Evolutionary conservation across 2,797 vertebrate species (phyloP).

Genomic region (Microctenopoma lineatum): DNA sequence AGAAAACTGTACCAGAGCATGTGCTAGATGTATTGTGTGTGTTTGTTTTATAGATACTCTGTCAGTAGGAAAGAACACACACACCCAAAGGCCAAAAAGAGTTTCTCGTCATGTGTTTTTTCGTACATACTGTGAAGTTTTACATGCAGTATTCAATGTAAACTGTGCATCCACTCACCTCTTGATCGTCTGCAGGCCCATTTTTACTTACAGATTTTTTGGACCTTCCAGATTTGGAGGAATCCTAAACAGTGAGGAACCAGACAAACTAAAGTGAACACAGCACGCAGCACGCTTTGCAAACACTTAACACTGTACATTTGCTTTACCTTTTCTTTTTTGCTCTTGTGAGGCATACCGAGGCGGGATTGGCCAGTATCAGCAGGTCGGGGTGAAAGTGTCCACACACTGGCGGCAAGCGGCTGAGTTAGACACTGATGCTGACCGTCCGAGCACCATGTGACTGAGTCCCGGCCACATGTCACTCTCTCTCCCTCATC

Average conservation of each 20-base stretch:
- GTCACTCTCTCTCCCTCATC: conserved; percentile 35
- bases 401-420: conserved; percentile 40
- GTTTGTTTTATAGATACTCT: not conserved
- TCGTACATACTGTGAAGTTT: not conserved
- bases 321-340: conserved; percentile 78
- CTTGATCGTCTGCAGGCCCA: conserved; percentile 67
- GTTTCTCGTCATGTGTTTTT: not conserved
- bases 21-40: not conserved
- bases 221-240: conserved; percentile 74
- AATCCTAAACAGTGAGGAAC: conserved; percentile 60
- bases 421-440: conserved; percentile 37
- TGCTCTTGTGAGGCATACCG: conserved; percentile 82
- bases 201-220: conserved; percentile 77
- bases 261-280: not conserved
- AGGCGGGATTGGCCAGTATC: conserved; percentile 51
- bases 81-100: conserved; percentile 1
- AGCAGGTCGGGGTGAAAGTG: conserved; percentile 43
- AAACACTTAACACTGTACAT: not conserved
- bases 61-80: not conserved
- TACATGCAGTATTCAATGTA: not conserved
- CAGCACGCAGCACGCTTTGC: not conserved
- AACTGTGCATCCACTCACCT: conserved; percentile 58
- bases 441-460: conserved; percentile 59
- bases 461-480: conserved; percentile 47
- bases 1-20: not conserved